Evolutionary conservation across 2,797 vertebrate genomes (phyloP).

Genomic region (Sciaenops ocellatus): DNA sequence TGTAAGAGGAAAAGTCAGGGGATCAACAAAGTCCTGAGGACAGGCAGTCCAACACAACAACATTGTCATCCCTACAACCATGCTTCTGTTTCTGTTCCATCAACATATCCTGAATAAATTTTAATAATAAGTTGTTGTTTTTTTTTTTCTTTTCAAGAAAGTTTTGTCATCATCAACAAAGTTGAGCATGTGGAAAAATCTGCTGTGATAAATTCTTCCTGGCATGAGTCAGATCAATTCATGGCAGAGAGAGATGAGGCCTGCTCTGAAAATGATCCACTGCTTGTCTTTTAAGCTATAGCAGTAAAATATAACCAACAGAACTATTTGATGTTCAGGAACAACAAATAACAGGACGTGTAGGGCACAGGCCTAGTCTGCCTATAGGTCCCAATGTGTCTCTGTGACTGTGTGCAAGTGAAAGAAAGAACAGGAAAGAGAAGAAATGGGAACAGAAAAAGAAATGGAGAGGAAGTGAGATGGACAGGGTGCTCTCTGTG

Average conservation of each 20-base stretch:
- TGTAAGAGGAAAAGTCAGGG: neutral
- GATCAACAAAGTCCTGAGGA: neutral
- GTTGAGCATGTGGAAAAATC: neutral
- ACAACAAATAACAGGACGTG: slow-evolving; percentile 12
- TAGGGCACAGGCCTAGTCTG: slow-evolving; percentile 2
- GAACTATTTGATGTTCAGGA: slow-evolving; percentile 6
- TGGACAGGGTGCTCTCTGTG: slow-evolving; percentile 55
- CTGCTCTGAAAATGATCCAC: neutral
- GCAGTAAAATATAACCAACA: neutral
- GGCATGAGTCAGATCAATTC: neutral
- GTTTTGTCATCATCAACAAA: neutral
- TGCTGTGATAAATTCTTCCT: neutral
- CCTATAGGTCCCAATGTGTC: slow-evolving; percentile 21
- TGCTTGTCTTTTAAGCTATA: neutral
- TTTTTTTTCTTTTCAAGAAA: neutral
- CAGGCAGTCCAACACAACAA: no score
- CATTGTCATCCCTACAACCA: neutral
- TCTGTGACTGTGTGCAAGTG: slow-evolving; percentile 25
- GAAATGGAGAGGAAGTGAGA: slow-evolving; percentile 57
- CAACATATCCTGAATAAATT: neutral
- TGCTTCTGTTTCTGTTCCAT: neutral
- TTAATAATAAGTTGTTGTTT: fast-evolving
- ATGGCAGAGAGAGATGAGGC: neutral
- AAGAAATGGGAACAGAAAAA: slow-evolving; percentile 60
- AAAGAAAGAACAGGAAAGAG: slow-evolving; percentile 41